Evolutionary conservation across 1,140 invertebrate species (phyloP), one percentile per base, ranked within the genome.

Genomic region (Teleopsis dalmanni): DNA sequence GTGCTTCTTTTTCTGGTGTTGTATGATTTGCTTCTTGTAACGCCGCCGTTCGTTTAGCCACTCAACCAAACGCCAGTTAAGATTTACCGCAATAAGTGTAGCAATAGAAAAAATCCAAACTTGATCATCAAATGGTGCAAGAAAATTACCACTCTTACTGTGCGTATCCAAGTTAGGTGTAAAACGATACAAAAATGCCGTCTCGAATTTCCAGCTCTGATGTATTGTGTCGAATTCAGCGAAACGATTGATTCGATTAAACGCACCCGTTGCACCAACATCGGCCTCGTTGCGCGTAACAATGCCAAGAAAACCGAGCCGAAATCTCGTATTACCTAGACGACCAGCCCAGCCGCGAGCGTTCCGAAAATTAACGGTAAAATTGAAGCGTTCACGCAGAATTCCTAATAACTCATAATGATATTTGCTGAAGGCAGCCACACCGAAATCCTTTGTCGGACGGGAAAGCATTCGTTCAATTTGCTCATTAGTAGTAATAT

Each of bases 341-440:
- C 59, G 48, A 3, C 65, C 65, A 37, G 65, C 65, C 65, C 65
- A 69, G n/a, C 65, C 65, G 10, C 65, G 50, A 9, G 65, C 57
- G 40, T 66, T 62, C 8, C 65, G 65, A 47, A 66, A 69, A 9
- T 57, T 56, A 6, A 69, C 59, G 2, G 52, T 56, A n/a, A 69
- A 69, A 33, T 69, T 68, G 6, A 66, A 62, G 1, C 52, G 55
- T 29, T 68, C 57, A 9, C 52, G 38, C 11, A 69, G 50, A 36
- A 69, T 46, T 22, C 44, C 41, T 4, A 62, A 14, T 8, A 69
- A 33, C 14, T 65, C 60, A 25, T 57, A 69, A 21, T 68, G 59
- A 51, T 69, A 69, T 47, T 69, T 69, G 9, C 55, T 57, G 27
- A 69, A 65, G 10, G 65, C 57, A 0, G 65, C 57, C 1, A 69